phyloP scores from a whole-genome alignment of 2,113 vertebrate species.

The Caracal caracal region DNA sequence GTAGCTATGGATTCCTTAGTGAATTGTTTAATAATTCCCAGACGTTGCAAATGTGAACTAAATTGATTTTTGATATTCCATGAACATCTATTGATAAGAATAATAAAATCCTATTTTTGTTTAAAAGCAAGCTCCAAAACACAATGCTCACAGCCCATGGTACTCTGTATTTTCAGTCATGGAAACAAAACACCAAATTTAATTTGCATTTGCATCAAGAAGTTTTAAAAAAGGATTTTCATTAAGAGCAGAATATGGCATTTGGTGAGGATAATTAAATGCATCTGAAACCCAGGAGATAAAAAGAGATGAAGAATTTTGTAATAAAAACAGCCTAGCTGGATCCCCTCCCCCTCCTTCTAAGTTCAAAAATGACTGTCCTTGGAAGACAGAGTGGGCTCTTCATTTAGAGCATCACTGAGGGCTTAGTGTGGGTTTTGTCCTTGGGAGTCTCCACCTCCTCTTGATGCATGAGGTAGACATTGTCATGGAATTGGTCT shows the following conservation, averaged over 20 bases:
- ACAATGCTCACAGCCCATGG: background rate
- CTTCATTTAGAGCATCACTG: background rate
- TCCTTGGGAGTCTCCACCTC: background rate
- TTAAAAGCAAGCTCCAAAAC: slow-evolving; percentile 43
- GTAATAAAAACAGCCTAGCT: slow-evolving; percentile 56
- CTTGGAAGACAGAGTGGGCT: background rate
- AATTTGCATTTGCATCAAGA: slow-evolving; percentile 60
- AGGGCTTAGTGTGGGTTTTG: background rate
- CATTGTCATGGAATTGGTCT: background rate
- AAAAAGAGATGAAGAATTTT: slow-evolving; percentile 69
- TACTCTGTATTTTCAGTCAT: background rate
- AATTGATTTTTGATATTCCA: slow-evolving; percentile 32
- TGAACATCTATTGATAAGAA: slow-evolving; percentile 34
- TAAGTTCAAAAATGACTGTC: slow-evolving; percentile 34
- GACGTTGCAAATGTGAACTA: background rate
- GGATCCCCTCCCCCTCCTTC: background rate
- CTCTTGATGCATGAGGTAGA: background rate
- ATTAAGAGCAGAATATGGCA: slow-evolving; percentile 67
- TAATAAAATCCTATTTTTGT: slow-evolving; percentile 57
- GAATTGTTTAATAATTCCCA: slow-evolving; percentile 18
- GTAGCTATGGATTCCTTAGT: background rate
- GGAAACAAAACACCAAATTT: slow-evolving; percentile 57
- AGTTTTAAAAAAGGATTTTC: background rate
- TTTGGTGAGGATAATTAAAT: slow-evolving; percentile 67
- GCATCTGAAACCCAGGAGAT: slow-evolving; percentile 55